Evolutionary conservation across 2,888 invertebrate species (phyloP).

Genomic region (Papilio gigon): DNA sequence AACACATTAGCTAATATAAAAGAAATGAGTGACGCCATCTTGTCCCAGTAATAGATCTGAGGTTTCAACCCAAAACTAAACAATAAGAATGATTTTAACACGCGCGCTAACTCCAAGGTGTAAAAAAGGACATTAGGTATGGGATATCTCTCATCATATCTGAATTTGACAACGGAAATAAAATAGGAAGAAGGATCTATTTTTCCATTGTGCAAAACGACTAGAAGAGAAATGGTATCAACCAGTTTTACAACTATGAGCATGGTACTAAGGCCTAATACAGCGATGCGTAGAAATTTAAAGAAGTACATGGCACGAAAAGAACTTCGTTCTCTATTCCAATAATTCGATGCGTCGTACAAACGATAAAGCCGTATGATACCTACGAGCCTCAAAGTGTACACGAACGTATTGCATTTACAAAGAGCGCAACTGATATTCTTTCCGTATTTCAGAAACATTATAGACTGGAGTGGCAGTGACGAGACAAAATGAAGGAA

Average conservation of each 20-base stretch:
- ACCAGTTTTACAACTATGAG: slow-evolving; percentile 38
- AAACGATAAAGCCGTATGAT: slow-evolving; percentile 42
- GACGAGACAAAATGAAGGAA: slow-evolving; percentile 42
- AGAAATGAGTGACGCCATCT: slow-evolving; percentile 41
- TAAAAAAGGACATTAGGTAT: slow-evolving; percentile 39
- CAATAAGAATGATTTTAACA: slow-evolving; percentile 43
- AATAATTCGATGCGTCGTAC: slow-evolving; percentile 41
- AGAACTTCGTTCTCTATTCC: slow-evolving; percentile 40
- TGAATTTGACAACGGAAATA: slow-evolving; percentile 35
- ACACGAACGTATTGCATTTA: slow-evolving; percentile 44
- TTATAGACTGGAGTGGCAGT: slow-evolving; percentile 40
- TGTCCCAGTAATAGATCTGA: slow-evolving; percentile 43
- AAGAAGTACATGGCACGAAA: slow-evolving; percentile 38
- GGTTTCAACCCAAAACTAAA: slow-evolving; percentile 44
- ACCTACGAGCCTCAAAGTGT: slow-evolving; percentile 40
- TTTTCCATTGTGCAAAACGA: slow-evolving; percentile 32
- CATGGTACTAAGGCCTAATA: slow-evolving; percentile 43
- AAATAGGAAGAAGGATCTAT: slow-evolving; percentile 38
- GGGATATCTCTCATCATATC: slow-evolving; percentile 35
- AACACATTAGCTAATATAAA: slow-evolving; percentile 44
- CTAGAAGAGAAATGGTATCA: slow-evolving; percentile 42
- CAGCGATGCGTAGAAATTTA: slow-evolving; percentile 43
- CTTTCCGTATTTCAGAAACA: slow-evolving; percentile 44
- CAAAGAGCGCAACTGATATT: slow-evolving; percentile 41
- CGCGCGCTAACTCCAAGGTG: slow-evolving; percentile 42